A percentile compares a stretch with the other conserved stretches of the same genome.
Conservation (phyloP, 2,888 invertebrate species). For the Dryobotodes eremita region DNA sequence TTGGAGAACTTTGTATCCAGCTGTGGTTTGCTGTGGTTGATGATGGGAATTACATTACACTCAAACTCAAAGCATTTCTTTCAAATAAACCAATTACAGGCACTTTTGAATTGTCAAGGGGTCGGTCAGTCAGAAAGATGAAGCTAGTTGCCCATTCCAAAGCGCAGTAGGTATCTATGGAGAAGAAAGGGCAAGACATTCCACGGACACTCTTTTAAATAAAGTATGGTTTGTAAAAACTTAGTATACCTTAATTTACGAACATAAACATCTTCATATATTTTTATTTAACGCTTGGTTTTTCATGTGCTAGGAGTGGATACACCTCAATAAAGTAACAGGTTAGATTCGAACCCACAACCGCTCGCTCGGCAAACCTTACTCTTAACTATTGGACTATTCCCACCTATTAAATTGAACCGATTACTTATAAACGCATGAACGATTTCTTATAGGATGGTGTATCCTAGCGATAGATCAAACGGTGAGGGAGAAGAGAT, state of each 20-base stretch:
- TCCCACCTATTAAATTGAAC: constrained; percentile 6
- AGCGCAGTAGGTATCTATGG: too few relatives aligned
- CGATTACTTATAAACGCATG: constrained; percentile 44
- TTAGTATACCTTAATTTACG: neutral
- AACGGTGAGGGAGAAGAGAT: constrained; percentile 52
- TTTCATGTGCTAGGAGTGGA: neutral
- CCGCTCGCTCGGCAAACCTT: neutral
- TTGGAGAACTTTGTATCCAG: neutral
- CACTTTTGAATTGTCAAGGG: too few relatives aligned
- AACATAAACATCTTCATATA: neutral
- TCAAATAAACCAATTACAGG: too few relatives aligned
- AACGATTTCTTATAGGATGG: constrained; percentile 48
- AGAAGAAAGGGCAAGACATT: too few relatives aligned
- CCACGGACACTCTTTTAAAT: too few relatives aligned
- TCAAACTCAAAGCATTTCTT: too few relatives aligned
- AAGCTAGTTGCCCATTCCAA: too few relatives aligned
- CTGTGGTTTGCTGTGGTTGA: neutral
- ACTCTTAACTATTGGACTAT: neutral
- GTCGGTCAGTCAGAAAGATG: too few relatives aligned
- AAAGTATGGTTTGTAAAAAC: too few relatives aligned
- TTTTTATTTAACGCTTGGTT: too few relatives aligned
- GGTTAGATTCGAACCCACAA: neutral
- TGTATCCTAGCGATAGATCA: constrained; percentile 51
- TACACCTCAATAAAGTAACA: neutral
- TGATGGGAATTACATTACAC: neutral